A percentile compares a stretch with the other conserved stretches of the same genome.
phyloP scores from a whole-genome alignment of 30 jellyfish, hydroid and myxozoan genomes.

The Cassiopea andromeda region DNA sequence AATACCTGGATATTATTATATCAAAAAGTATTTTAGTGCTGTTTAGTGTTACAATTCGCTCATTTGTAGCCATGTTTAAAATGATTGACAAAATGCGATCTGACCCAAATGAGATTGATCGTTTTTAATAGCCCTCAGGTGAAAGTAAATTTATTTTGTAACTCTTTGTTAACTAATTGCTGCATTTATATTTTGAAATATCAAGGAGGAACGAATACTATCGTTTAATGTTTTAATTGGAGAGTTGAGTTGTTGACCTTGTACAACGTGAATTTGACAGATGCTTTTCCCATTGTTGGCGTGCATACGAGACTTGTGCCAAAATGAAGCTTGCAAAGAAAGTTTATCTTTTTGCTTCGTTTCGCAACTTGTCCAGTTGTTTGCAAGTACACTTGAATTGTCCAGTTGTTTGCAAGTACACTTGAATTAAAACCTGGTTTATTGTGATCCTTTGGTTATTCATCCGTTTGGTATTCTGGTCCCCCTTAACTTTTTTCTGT shows the following conservation, averaged over 20 bases:
- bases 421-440: background rate
- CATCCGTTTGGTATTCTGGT: too few species aligned
- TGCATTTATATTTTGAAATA: slow-evolving; percentile 3
- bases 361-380: background rate
- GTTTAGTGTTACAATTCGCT: background rate
- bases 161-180: slow-evolving; percentile 14
- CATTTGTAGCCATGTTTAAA: background rate
- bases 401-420: too few species aligned
- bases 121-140: background rate
- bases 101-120: background rate
- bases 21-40: background rate
- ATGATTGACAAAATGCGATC: background rate
- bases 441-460: background rate
- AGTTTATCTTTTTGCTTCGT: too few species aligned
- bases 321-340: too few species aligned
- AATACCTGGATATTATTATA: background rate
- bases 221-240: background rate
- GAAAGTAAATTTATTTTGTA: background rate
- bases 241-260: background rate
- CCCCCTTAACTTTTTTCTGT: too few species aligned
- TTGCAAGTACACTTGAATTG: too few species aligned
- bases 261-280: background rate
- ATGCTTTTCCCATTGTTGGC: background rate
- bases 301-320: background rate
- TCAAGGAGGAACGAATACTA: background rate